Evolutionary conservation across 2,888 invertebrate species (phyloP).

Genomic region (Meghimatium bilineatum): DNA sequence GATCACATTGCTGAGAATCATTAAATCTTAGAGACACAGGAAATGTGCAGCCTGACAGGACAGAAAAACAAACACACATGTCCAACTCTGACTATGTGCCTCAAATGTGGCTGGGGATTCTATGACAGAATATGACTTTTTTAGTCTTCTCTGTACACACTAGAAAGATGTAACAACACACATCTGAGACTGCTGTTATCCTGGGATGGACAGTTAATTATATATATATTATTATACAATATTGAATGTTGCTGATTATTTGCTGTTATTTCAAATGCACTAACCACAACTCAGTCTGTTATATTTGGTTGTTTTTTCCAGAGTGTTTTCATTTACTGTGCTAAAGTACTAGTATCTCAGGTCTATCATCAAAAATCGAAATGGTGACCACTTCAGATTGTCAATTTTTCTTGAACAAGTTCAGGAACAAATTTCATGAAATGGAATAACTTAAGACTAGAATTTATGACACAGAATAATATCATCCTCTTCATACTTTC

Average conservation of each 20-base stretch:
- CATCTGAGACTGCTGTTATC: not conserved
- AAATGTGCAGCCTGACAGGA: no score
- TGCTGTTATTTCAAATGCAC: not conserved
- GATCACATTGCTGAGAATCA: no score
- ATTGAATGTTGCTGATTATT: not conserved
- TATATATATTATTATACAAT: not conserved
- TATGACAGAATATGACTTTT: no score
- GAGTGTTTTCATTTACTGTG: constrained; percentile 57
- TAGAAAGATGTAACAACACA: no score
- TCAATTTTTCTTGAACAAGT: no score
- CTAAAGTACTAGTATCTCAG: constrained; percentile 56
- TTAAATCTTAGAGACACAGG: no score
- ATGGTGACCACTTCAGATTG: constrained; percentile 46
- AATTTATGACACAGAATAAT: not conserved
- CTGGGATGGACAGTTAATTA: not conserved
- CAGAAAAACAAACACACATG: no score
- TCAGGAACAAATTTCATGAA: not conserved
- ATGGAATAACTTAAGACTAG: not conserved
- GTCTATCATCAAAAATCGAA: constrained; percentile 59
- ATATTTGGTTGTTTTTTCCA: constrained; percentile 50
- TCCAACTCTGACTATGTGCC: no score
- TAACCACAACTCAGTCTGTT: not conserved
- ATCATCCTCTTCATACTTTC: not conserved
- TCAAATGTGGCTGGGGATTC: no score
- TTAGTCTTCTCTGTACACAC: no score